Evolutionary conservation across 2,888 invertebrate genomes (phyloP), one percentile per base, ranked within the genome.

Genomic region (Ischnura elegans): DNA sequence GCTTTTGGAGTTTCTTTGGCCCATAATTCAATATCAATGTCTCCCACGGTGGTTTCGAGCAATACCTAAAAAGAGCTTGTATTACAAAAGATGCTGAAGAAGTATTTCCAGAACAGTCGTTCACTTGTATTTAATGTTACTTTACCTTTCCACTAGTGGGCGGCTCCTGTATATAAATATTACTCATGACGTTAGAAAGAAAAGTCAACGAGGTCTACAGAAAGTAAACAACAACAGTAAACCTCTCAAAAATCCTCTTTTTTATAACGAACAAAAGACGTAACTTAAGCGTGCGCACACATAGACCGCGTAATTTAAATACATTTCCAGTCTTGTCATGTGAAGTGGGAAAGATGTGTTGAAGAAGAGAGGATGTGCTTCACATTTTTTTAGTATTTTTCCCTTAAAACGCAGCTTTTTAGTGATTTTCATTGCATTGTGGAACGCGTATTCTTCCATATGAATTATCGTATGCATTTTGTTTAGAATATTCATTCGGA

Each of bases 21-120:
- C 99, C 99, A 99, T 95, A 99, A 96, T 96, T 99, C 99, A 94
- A 99, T 97, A 95, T 99, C 99, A 94, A 99, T 98, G 95, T 99
- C 99, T 8, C 99, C 99, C 0, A 98, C 98, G 76, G 98, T 97
- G 4, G 99, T 99, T 96, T 98, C 98, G 93, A 99, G 95, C 5
- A 99, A 96, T 61, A 99, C 98, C 99, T 99, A 76, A 43, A 36
- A 21, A 85, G n/a, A 19, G 76, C 5, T 42, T 45, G 16, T 42
- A 2, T 87, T 29, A 76, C 36, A 19, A 93, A 61, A 42, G 86
- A 16, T 6, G 29, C 36, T 87, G 43, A 42, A 55, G 51, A n/a
- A 85, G 87, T 42, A 87, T n/a, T 87, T 93, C 2, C 6, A 19
- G 51, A 45, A 43, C 43, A 93, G 45, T 76, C 47, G 93, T 36